phyloP scores from a whole-genome alignment of 1,140 invertebrate species.

The Euschistus heros region DNA sequence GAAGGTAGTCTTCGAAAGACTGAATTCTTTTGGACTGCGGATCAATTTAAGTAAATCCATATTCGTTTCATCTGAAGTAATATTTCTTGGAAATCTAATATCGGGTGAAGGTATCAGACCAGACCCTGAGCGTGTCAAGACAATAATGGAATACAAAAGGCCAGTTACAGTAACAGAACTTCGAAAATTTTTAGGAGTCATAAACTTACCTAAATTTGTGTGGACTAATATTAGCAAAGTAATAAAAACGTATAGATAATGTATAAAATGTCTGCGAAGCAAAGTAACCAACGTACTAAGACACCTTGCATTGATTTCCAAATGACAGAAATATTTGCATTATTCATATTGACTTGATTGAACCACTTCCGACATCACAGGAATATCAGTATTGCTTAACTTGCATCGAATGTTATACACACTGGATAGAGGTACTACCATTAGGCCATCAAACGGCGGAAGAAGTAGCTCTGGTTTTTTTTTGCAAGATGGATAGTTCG shows the following conservation, averaged over 20 bases:
- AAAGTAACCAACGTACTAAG: constrained; percentile 9
- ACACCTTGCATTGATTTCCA: neutral
- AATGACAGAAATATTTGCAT: constrained; percentile 1
- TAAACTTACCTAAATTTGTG: neutral
- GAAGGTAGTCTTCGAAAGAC: too few relatives aligned
- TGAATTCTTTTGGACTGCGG: too few relatives aligned
- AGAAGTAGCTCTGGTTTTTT: constrained; percentile 32
- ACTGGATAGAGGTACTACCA: constrained; percentile 34
- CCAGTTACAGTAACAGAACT: too few relatives aligned
- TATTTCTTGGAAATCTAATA: too few relatives aligned
- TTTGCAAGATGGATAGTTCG: constrained; percentile 32
- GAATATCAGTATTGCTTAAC: constrained; percentile 31
- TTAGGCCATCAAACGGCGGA: constrained; percentile 30
- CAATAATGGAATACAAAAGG: too few relatives aligned
- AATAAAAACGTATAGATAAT: neutral
- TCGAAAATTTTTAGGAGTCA: too few relatives aligned
- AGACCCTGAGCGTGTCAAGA: too few relatives aligned
- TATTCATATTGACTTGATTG: constrained; percentile 14
- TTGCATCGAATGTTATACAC: constrained; percentile 32
- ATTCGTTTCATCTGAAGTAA: too few relatives aligned
- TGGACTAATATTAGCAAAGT: constrained; percentile 5
- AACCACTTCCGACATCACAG: constrained; percentile 27
- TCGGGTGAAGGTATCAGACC: too few relatives aligned
- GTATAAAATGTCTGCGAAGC: neutral
- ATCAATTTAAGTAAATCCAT: too few relatives aligned